Evolutionary conservation across 2,113 vertebrate genomes (phyloP).

Genomic region (Osmerus mordax): DNA sequence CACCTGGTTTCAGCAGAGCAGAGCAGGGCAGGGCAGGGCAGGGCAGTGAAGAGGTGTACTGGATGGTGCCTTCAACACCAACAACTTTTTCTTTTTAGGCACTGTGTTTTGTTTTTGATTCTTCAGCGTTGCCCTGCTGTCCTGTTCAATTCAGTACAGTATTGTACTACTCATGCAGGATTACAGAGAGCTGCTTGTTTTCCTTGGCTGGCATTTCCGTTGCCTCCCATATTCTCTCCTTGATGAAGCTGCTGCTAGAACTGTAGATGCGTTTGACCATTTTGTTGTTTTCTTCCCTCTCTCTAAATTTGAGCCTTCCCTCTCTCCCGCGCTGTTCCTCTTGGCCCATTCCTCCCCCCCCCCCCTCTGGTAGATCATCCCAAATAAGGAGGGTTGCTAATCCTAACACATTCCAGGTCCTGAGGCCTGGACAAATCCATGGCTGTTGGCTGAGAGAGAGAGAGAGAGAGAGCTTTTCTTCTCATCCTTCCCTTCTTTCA

Average conservation of each 20-base stretch:
- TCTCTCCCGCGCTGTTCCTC: constrained; percentile 69
- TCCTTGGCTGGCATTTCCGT: constrained; percentile 6
- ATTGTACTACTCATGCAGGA: not conserved
- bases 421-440: constrained; percentile 23
- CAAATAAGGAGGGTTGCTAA: constrained; percentile 29
- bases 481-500: not conserved
- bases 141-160: not conserved
- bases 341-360: constrained; percentile 1
- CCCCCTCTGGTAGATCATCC: constrained; percentile 16
- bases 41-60: constrained; percentile 4
- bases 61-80: too few species aligned
- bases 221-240: not conserved
- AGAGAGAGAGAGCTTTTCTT: constrained; percentile 1
- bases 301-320: constrained; percentile 72
- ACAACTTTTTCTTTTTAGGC: too few species aligned
- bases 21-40: too few species aligned
- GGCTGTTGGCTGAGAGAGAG: constrained; percentile 9
- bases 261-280: not conserved
- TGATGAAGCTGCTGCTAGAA: not conserved
- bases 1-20: not conserved
- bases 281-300: constrained; percentile 71
- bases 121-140: not conserved
- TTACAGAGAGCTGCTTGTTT: constrained; percentile 2
- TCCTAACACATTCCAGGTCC: constrained; percentile 31
- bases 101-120: too few species aligned